Percentiles rank a stretch among this genome's conserved stretches.
phyloP scores from a whole-genome alignment of 2,888 invertebrate genomes.

The Chloroclysta siterata region DNA sequence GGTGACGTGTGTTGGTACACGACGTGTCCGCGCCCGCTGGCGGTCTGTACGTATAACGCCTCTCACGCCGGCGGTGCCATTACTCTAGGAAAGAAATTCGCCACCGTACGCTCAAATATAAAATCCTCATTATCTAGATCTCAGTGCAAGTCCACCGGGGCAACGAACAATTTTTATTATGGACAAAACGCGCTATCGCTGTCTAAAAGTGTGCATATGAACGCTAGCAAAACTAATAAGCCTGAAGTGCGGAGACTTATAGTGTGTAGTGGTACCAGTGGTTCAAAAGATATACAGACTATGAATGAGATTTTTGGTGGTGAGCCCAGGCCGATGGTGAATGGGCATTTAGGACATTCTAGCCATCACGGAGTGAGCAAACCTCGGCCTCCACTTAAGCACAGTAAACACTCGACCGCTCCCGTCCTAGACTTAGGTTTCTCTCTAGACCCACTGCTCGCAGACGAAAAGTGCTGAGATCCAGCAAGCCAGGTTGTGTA shows the following conservation, averaged over 20 bases:
- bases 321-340: conserved; percentile 61
- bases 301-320: conserved; percentile 67
- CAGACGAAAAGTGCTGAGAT: conserved; percentile 80
- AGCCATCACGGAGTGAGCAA: conserved; percentile 42
- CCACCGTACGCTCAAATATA: conserved; percentile 78
- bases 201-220: conserved; percentile 76
- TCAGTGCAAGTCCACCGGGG: conserved; percentile 65
- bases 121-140: conserved; percentile 76
- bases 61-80: conserved; percentile 84
- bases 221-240: conserved; percentile 73
- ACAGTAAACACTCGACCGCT: conserved; percentile 58
- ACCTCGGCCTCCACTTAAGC: conserved; percentile 49
- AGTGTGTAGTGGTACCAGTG: conserved; percentile 70
- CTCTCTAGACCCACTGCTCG: conserved; percentile 76
- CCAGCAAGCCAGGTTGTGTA: conserved; percentile 76
- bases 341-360: conserved; percentile 60
- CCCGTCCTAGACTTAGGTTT: conserved; percentile 73
- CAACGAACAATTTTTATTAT: conserved; percentile 69
- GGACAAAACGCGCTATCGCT: conserved; percentile 68
- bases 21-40: conserved; percentile 85
- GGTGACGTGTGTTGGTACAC: conserved; percentile 80
- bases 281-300: conserved; percentile 58
- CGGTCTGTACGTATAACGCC: conserved; percentile 84
- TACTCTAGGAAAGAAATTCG: conserved; percentile 79
- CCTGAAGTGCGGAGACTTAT: conserved; percentile 80